Evolutionary conservation across 1,140 invertebrate species (phyloP).

Genomic region (Hypothenemus hampei): DNA sequence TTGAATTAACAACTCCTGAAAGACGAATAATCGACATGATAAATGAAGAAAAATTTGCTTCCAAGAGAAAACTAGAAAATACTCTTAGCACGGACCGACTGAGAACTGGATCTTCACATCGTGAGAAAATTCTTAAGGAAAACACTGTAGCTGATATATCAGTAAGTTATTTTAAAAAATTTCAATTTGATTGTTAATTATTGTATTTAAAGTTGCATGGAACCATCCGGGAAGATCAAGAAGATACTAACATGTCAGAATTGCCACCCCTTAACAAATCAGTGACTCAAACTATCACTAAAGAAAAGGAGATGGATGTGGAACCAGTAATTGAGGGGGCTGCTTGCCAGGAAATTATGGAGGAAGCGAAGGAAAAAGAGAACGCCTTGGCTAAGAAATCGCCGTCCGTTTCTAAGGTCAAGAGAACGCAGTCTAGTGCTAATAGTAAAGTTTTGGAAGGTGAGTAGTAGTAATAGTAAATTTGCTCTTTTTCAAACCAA

Average conservation of each 20-base stretch:
- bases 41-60: slow-evolving; percentile 49
- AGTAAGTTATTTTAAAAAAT: no score
- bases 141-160: slow-evolving; percentile 44
- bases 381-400: slow-evolving; percentile 16
- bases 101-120: slow-evolving; percentile 51
- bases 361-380: slow-evolving; percentile 44
- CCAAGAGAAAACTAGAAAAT: slow-evolving; percentile 65
- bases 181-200: no score
- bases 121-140: slow-evolving; percentile 50
- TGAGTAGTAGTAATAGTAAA: neutral
- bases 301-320: slow-evolving; percentile 35
- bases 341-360: slow-evolving; percentile 42
- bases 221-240: slow-evolving; percentile 31
- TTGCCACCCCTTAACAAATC: slow-evolving; percentile 36
- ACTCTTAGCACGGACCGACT: slow-evolving; percentile 61
- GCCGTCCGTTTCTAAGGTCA: slow-evolving; percentile 29
- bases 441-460: slow-evolving; percentile 38
- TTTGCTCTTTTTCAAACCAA: slow-evolving; percentile 1
- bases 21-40: slow-evolving; percentile 60
- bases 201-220: slow-evolving; percentile 28
- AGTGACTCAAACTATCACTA: slow-evolving; percentile 42
- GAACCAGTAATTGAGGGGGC: slow-evolving; percentile 35
- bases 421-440: slow-evolving; percentile 36
- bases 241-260: slow-evolving; percentile 37
- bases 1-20: slow-evolving; percentile 54